Conservation (phyloP, 2,797 vertebrate genomes). For the Schizopygopsis malacanthus region DNA sequence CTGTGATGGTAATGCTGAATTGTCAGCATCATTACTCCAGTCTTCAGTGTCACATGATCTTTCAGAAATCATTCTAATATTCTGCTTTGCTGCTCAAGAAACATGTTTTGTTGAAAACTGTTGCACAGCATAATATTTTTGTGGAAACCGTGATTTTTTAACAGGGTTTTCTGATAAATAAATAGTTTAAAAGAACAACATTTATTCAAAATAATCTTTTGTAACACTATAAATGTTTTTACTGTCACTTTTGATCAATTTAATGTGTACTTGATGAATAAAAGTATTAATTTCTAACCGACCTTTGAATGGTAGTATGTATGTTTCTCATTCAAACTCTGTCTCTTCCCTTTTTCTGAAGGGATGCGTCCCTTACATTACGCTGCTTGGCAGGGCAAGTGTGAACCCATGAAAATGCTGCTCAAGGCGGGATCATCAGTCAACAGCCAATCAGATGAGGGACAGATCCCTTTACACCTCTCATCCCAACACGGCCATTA, state of each 20-base stretch:
- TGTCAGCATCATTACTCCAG: background rate
- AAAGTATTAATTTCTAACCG: background rate
- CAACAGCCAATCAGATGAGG: conserved; percentile 94
- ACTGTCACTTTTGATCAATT: background rate
- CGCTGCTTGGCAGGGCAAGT: conserved; percentile 96
- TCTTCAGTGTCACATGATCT: background rate
- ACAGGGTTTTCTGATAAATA: background rate
- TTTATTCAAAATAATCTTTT: background rate
- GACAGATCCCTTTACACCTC: conserved; percentile 96
- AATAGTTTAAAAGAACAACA: background rate
- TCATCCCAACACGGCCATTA: conserved; percentile 97
- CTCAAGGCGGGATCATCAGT: conserved; percentile 94
- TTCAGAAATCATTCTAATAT: background rate
- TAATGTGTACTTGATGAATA: background rate
- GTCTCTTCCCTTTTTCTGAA: conserved; percentile 60
- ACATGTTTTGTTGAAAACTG: background rate
- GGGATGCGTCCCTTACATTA: conserved; percentile 98
- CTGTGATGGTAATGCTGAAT: background rate
- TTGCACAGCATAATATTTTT: background rate
- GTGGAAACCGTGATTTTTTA: background rate
- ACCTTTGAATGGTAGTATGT: background rate
- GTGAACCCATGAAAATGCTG: conserved; percentile 97
- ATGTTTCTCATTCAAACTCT: background rate
- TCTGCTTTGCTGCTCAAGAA: background rate
- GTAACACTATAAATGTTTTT: background rate